Evolutionary conservation across 2,888 invertebrate species (phyloP).

Genomic region (Limnephilus auricula): DNA sequence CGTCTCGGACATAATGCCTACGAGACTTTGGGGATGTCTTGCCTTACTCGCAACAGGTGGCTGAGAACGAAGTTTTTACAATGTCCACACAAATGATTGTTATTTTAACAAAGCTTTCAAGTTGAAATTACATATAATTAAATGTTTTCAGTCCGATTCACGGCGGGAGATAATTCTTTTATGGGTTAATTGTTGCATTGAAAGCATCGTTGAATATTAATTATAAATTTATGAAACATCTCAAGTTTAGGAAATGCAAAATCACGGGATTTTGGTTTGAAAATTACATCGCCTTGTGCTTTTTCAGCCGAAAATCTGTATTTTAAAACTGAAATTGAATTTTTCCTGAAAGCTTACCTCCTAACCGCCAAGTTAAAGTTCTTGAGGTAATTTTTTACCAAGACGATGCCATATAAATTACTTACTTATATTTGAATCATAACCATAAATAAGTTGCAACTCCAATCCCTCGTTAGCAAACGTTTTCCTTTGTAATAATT

Average conservation of each 20-base stretch:
- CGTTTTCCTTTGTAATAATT: too few species aligned
- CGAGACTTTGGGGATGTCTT: conserved; percentile 11
- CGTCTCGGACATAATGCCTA: conserved; percentile 25
- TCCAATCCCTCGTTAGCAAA: too few species aligned
- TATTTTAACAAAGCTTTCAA: neutral
- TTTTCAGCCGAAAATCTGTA: neutral
- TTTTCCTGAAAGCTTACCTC: neutral
- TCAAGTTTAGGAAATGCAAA: neutral
- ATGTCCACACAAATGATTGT: neutral
- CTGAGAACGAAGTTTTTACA: neutral
- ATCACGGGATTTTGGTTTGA: too few species aligned
- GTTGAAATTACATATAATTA: neutral
- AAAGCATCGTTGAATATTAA: neutral
- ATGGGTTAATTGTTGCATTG: neutral
- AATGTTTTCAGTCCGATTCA: neutral
- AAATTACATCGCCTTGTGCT: too few species aligned
- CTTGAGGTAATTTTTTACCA: neutral
- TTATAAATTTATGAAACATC: neutral
- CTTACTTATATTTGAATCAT: neutral
- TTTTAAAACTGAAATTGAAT: neutral
- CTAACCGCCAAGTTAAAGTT: neutral
- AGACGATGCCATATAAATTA: neutral
- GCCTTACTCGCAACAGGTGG: conserved; percentile 30
- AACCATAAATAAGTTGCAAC: neutral
- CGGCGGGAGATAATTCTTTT: neutral